These are phyloP conservation scores for Pao palembangensis DNA, from an alignment of 2,113 vertebrate species.

Conservation along the genomic window DNA sequence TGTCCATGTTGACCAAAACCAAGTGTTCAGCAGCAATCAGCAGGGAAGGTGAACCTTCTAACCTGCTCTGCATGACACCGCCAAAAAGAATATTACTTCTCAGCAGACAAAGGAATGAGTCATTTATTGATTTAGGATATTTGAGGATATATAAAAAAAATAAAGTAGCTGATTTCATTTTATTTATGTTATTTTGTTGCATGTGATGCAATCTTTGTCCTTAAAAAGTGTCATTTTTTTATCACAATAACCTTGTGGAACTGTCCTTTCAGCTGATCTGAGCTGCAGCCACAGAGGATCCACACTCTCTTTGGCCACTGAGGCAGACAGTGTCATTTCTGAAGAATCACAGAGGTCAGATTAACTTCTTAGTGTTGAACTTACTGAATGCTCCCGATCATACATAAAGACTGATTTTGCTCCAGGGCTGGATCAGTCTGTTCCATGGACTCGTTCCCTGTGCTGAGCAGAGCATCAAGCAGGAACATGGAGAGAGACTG, in stretches of 20 bases:
- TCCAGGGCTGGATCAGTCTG: constrained; percentile 87
- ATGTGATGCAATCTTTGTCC: not conserved
- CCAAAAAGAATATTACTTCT: not conserved
- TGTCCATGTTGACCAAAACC: constrained; percentile 58
- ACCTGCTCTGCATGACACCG: constrained; percentile 57
- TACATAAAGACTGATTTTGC: constrained; percentile 1
- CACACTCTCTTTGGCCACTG: constrained; percentile 91
- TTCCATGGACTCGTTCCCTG: constrained; percentile 86
- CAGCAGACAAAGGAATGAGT: too few relatives aligned
- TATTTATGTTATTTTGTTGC: not conserved
- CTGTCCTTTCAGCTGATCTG: constrained; percentile 78
- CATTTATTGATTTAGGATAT: not conserved
- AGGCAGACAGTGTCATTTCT: constrained; percentile 86
- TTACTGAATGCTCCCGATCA: too few relatives aligned
- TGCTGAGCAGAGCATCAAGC: constrained; percentile 86
- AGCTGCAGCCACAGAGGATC: constrained; percentile 88
- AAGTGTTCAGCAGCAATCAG: constrained; percentile 56
- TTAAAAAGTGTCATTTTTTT: too few relatives aligned
- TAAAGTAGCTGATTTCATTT: too few relatives aligned
- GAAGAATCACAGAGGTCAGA: constrained; percentile 85
- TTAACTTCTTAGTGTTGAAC: too few relatives aligned
- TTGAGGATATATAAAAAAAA: not conserved
- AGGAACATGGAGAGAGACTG: constrained; percentile 93
- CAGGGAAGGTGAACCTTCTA: constrained; percentile 61
- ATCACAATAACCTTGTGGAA: too few relatives aligned